Conservation (phyloP, 2,113 vertebrate genomes). For the Platysternon megacephalum region DNA sequence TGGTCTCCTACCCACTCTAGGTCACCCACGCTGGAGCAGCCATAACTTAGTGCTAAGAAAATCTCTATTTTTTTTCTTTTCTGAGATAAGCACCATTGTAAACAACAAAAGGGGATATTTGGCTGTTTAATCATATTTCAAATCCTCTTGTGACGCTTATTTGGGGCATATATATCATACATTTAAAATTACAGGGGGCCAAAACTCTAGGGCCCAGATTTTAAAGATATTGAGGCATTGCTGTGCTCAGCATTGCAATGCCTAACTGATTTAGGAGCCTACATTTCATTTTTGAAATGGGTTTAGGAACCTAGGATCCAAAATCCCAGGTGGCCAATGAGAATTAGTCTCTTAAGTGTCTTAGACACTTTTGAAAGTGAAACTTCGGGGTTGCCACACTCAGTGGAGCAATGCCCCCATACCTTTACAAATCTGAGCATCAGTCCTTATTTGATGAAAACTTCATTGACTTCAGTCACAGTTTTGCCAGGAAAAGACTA, state of each 20-base stretch:
- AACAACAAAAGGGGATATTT: background rate
- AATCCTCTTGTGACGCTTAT: background rate
- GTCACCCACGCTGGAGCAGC: background rate
- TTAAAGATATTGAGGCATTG: too few species aligned
- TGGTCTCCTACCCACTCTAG: background rate
- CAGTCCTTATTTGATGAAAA: background rate
- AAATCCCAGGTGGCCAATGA: too few species aligned
- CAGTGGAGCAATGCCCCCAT: too few species aligned
- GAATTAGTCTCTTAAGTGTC: too few species aligned
- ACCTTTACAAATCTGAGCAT: background rate
- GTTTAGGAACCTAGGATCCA: too few species aligned
- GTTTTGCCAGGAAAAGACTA: background rate
- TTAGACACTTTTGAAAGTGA: too few species aligned
- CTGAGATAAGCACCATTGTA: background rate
- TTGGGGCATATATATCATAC: accelerated
- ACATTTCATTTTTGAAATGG: too few species aligned
- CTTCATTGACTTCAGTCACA: background rate
- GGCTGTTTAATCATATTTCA: slow-evolving; percentile 35
- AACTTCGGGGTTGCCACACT: too few species aligned
- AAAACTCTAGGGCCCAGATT: background rate
- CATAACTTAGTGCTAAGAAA: background rate
- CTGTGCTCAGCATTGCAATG: too few species aligned
- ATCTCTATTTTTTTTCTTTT: background rate
- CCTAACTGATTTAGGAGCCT: too few species aligned
- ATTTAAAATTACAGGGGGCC: background rate